These are phyloP conservation scores for Luperina nickerlii DNA, from an alignment of 2,888 invertebrate genomes.

Conservation along the genomic window DNA sequence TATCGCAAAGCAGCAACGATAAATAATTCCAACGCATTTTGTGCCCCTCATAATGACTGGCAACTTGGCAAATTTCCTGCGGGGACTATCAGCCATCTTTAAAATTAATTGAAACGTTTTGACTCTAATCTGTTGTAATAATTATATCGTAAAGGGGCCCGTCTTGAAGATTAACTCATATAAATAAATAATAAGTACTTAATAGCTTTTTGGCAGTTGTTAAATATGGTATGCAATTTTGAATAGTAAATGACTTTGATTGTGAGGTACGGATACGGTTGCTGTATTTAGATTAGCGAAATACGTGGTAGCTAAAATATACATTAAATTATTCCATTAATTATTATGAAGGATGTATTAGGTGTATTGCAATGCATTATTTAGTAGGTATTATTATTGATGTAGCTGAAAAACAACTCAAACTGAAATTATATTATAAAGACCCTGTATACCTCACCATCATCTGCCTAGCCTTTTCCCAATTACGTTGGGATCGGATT, in stretches of 20 bases:
- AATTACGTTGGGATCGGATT: too few species aligned
- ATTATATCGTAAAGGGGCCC: slow-evolving; percentile 68
- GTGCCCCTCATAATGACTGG: slow-evolving; percentile 72
- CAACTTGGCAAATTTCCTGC: slow-evolving; percentile 74
- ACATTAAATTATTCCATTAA: not conserved
- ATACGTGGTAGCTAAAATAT: not conserved
- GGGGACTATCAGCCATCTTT: slow-evolving; percentile 75
- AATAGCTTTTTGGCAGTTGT: slow-evolving; percentile 60
- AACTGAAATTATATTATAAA: too few species aligned
- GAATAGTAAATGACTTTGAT: slow-evolving; percentile 48
- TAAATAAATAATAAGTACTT: slow-evolving; percentile 69
- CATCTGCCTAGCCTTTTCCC: too few species aligned
- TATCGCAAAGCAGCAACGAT: slow-evolving; percentile 52
- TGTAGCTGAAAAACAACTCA: too few species aligned
- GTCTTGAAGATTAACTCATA: slow-evolving; percentile 68
- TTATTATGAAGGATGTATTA: not conserved
- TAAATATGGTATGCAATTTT: slow-evolving; percentile 48
- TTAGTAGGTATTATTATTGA: not conserved
- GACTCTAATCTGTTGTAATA: slow-evolving; percentile 71
- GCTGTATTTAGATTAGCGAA: slow-evolving; percentile 4
- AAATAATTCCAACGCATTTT: slow-evolving; percentile 69
- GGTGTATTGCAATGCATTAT: not conserved
- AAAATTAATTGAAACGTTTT: slow-evolving; percentile 78
- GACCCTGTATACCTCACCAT: too few species aligned
- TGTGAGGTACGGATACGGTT: slow-evolving; percentile 2